Evolutionary conservation across 2,113 vertebrate genomes (phyloP).

Genomic region (Aegotheles bennettii): DNA sequence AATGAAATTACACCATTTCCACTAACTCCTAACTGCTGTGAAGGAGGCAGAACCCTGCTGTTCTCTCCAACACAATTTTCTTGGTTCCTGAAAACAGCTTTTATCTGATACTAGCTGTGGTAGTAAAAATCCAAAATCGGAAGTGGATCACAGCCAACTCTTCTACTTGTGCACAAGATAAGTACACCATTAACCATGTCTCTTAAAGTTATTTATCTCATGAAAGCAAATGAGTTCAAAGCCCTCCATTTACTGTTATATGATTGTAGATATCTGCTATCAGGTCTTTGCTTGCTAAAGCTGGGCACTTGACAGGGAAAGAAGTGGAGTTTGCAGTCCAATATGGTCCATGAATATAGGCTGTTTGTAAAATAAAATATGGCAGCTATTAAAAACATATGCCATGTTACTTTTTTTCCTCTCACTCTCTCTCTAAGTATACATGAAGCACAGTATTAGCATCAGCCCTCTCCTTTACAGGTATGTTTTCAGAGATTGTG

Average conservation of each 20-base stretch:
- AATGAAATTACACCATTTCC: background rate
- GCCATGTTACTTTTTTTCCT: background rate
- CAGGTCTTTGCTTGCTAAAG: background rate
- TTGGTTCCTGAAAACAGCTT: conserved; percentile 48
- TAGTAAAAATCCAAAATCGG: conserved; percentile 45
- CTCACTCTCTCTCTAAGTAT: background rate
- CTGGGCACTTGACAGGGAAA: background rate
- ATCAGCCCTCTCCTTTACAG: background rate
- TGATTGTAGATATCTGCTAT: conserved; percentile 21
- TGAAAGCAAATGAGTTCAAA: conserved; percentile 38
- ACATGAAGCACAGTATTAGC: background rate
- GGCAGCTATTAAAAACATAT: background rate
- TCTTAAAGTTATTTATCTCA: conserved; percentile 29
- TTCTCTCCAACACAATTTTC: background rate
- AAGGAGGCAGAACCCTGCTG: conserved; percentile 2
- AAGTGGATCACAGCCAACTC: conserved; percentile 51
- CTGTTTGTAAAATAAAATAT: background rate
- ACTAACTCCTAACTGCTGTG: background rate
- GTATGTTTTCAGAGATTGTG: background rate
- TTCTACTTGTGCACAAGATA: conserved; percentile 38
- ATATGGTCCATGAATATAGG: background rate
- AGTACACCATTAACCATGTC: conserved; percentile 32
- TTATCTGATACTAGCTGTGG: conserved; percentile 31
- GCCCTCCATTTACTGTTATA: conserved; percentile 20
- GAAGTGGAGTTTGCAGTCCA: background rate